phyloP scores from a whole-genome alignment of 2,113 vertebrate species.

The Corythornis madagascariensis region DNA sequence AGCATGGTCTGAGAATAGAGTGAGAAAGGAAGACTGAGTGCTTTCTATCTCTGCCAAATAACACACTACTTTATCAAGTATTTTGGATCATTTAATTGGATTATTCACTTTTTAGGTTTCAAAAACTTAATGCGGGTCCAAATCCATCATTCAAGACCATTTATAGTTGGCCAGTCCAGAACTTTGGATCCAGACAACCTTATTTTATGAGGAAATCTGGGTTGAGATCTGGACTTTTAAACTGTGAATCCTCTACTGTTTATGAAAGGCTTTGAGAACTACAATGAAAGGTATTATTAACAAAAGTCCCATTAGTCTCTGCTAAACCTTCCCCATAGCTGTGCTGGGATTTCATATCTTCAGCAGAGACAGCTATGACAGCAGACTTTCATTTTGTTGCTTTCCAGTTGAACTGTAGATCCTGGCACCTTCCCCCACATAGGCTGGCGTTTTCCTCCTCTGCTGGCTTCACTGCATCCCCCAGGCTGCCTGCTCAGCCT shows the following conservation, averaged over 20 bases:
- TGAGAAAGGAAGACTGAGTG: background rate
- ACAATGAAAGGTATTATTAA: background rate
- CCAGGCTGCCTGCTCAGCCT: background rate
- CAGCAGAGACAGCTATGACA: background rate
- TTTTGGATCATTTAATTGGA: background rate
- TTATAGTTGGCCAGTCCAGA: background rate
- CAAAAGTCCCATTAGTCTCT: background rate
- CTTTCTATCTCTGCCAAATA: background rate
- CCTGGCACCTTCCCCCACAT: background rate
- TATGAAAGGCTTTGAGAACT: background rate
- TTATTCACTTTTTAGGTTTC: background rate
- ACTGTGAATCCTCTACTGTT: background rate
- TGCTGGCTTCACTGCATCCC: background rate
- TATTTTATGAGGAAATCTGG: background rate
- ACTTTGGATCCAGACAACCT: background rate
- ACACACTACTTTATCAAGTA: background rate
- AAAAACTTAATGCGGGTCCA: background rate
- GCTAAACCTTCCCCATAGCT: background rate
- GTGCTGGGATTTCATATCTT: background rate
- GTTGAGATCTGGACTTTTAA: background rate
- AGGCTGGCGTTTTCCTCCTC: background rate
- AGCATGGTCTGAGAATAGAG: background rate
- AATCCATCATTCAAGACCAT: background rate
- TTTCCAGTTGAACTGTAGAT: background rate
- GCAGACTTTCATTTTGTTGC: background rate